Conservation (phyloP, 2,888 invertebrate species). For the Agriotes lineatus region DNA sequence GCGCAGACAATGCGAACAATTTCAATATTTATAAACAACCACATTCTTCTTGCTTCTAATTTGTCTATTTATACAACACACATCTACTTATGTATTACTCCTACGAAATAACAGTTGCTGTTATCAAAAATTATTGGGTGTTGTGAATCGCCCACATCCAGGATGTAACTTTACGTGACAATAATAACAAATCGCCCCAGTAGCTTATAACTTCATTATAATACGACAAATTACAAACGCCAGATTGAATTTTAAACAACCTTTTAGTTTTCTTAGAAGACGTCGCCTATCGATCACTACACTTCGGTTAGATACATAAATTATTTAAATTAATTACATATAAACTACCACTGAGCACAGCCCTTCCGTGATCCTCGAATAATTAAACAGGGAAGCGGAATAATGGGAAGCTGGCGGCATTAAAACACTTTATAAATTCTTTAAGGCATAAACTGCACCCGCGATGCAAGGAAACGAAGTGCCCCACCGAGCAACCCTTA, state of each 20-base stretch:
- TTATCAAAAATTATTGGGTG: too few relatives aligned
- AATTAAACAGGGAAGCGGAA: slow-evolving; percentile 1
- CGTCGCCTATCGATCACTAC: neutral
- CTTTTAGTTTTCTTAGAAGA: too few relatives aligned
- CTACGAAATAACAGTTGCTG: too few relatives aligned
- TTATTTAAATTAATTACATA: neutral
- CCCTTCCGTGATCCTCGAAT: slow-evolving; percentile 4
- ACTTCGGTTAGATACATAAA: neutral
- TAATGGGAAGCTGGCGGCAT: neutral
- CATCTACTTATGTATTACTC: too few relatives aligned
- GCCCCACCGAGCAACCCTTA: neutral
- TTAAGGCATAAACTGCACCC: neutral
- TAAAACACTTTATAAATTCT: slow-evolving; percentile 9
- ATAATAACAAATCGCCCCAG: too few relatives aligned
- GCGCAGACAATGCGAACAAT: too few relatives aligned
- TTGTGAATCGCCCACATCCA: too few relatives aligned
- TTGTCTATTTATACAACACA: neutral
- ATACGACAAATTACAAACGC: too few relatives aligned
- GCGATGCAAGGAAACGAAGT: neutral
- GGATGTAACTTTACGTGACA: too few relatives aligned
- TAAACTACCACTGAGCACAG: neutral
- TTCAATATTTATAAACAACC: neutral
- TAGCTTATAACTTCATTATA: too few relatives aligned
- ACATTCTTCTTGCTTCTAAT: neutral
- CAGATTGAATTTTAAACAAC: too few relatives aligned